Base-by-base conservation (phyloP, 2,888 invertebrate genomes). In the Polietes domitor region DNA sequence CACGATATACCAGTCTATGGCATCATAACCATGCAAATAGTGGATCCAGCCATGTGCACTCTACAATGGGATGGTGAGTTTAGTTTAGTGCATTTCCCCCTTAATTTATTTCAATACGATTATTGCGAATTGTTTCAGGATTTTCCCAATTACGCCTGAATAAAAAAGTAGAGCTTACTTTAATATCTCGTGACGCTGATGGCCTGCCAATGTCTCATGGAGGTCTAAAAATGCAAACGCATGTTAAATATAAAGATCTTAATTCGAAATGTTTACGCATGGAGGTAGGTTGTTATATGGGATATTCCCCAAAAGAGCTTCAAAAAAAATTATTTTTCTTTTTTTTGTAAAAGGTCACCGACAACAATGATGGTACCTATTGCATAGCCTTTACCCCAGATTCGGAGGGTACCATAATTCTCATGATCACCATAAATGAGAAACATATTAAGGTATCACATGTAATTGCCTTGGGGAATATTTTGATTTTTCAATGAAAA, bases 141-240 rank as follows among this genome's bases (percentile, higher is more conserved):
- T 89, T 90, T 50, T 88, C 90, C 0, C 91, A 92, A 88, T 92
- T 95, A 32, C 92, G 95, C 32, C 94, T 95, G 0, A 94, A 95
- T 77, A 93, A 93, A 81, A 94, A 93, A 85, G 94, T 94, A 15
- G 94, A 95, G 87, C 92, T 94, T 0, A 89, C 93, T 2, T 86
- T 96, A 82, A 94, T 95, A 86, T 93, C 95, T 0, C 92, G 94
- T 10, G 96, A 96, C 88, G 93, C 93, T 73, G 94, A 93, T 84
- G 94, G 94, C 0, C 94, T 94, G 77, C 93, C 94, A 0, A 91
- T 96, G 41, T 95, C 95, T 90, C 94, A 95, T 87, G 96, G 95
- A 0, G 96, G 95, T 0, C 94, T 95, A 87, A 91, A 91, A 79
- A 93, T 96, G 26, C 92, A 92, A 0, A 95, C 94, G 0, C 93